These are phyloP conservation scores for Capitulum mitella DNA, from an alignment of 2,888 invertebrate species.

Conservation along the genomic window DNA sequence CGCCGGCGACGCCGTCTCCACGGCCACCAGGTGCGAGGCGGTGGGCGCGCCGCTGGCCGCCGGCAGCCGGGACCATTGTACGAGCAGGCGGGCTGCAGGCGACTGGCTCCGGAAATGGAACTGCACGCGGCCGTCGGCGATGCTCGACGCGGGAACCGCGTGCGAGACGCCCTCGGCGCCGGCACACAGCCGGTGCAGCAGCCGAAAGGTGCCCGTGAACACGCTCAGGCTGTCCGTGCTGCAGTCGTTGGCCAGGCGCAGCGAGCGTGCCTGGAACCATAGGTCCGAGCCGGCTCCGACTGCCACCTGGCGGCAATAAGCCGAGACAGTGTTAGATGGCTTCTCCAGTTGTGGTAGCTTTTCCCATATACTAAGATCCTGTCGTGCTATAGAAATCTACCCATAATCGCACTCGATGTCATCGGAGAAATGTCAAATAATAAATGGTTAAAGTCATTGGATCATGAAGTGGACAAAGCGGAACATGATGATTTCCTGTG, in stretches of 20 bases:
- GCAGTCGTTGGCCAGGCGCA: not conserved
- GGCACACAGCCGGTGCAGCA: not conserved
- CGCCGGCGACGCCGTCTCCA: not conserved
- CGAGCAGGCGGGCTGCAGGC: not conserved
- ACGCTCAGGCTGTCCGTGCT: not conserved
- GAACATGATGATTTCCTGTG: too few relatives aligned
- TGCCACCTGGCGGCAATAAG: not conserved
- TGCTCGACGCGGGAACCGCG: not conserved
- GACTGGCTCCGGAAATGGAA: not conserved
- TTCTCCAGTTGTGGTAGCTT: too few relatives aligned
- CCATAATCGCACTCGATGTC: too few relatives aligned
- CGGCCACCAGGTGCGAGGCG: not conserved
- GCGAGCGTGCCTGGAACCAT: not conserved
- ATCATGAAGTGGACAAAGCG: too few relatives aligned
- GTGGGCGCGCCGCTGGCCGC: not conserved
- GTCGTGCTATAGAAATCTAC: too few relatives aligned
- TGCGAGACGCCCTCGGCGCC: slow-evolving; percentile 5
- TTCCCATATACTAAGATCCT: too few relatives aligned
- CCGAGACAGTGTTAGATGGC: too few relatives aligned
- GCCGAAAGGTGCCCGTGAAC: not conserved
- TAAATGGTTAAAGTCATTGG: too few relatives aligned
- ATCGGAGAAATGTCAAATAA: too few relatives aligned
- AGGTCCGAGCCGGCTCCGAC: not conserved
- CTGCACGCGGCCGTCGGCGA: not conserved
- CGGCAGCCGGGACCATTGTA: not conserved